phyloP scores from a whole-genome alignment of 2,888 invertebrate genomes.

The Parascotia fuliginaria region DNA sequence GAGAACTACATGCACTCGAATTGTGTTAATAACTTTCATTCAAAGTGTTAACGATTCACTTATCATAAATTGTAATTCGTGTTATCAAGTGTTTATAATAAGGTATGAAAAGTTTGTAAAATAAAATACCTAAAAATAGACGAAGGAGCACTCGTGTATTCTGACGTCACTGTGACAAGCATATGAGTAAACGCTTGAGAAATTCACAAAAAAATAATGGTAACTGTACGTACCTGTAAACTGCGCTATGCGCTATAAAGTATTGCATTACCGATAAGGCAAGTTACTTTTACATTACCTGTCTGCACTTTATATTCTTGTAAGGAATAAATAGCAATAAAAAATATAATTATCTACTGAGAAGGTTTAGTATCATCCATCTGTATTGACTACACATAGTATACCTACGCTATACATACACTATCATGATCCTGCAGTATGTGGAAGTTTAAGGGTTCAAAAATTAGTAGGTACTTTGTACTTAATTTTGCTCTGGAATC shows the following conservation, averaged over 20 bases:
- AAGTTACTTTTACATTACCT: neutral
- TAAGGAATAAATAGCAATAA: no score
- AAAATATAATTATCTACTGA: no score
- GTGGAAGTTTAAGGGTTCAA: no score
- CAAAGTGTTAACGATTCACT: conserved; percentile 35
- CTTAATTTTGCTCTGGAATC: no score
- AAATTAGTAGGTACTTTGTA: no score
- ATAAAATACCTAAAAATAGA: conserved; percentile 5
- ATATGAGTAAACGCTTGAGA: conserved; percentile 2
- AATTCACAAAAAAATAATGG: neutral
- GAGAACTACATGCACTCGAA: conserved; percentile 62
- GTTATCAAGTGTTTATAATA: conserved; percentile 31
- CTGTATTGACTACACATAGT: no score
- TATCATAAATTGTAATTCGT: conserved; percentile 31
- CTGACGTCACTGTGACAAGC: conserved; percentile 9
- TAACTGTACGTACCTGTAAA: neutral
- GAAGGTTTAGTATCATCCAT: no score
- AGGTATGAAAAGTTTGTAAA: conserved; percentile 22
- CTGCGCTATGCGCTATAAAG: neutral
- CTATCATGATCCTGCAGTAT: no score
- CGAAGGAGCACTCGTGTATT: conserved; percentile 2
- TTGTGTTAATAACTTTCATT: conserved; percentile 39
- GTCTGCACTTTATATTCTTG: neutral
- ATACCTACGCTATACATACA: no score
- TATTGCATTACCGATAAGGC: neutral